Conservation (phyloP, 37 sponge, comb jelly and placozoan genomes). For the Aplysina aerophoba region DNA sequence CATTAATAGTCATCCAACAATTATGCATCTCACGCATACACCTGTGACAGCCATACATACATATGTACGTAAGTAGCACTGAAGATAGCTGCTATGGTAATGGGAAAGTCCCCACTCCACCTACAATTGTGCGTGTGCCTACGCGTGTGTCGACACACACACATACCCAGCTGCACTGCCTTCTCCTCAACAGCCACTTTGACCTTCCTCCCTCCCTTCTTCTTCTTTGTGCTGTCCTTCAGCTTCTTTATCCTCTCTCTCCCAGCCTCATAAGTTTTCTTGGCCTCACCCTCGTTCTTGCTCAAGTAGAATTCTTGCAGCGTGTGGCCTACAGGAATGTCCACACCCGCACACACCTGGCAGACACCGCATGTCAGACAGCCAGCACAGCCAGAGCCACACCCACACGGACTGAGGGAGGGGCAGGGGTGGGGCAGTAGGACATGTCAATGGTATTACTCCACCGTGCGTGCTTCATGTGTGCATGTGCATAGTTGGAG, state of each 20-base stretch:
- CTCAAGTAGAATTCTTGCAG: slow-evolving; percentile 21
- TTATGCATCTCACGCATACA: too few species aligned
- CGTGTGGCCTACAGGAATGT: slow-evolving; percentile 10
- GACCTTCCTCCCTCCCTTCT: background rate
- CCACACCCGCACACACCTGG: background rate
- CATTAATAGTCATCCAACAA: too few species aligned
- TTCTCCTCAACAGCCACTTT: slow-evolving; percentile 20
- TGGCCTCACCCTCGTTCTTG: background rate
- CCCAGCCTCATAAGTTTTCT: background rate
- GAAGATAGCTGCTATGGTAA: too few species aligned
- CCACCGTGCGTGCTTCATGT: too few species aligned
- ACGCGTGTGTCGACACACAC: too few species aligned
- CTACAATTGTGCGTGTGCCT: too few species aligned
- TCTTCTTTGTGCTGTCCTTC: background rate
- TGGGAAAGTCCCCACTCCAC: too few species aligned
- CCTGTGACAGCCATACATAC: too few species aligned
- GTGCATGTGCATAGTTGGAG: too few species aligned
- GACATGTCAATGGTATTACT: too few species aligned
- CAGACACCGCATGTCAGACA: slow-evolving; percentile 31
- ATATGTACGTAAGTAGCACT: too few species aligned
- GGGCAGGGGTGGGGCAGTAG: too few species aligned
- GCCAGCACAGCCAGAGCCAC: slow-evolving; percentile 33
- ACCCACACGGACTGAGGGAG: background rate
- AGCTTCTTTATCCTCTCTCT: slow-evolving; percentile 1
- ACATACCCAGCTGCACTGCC: slow-evolving; percentile 12